These are phyloP conservation scores for Cataglyphis altisquamis DNA, from an alignment of 2,888 invertebrate genomes.

Conservation along the genomic window DNA sequence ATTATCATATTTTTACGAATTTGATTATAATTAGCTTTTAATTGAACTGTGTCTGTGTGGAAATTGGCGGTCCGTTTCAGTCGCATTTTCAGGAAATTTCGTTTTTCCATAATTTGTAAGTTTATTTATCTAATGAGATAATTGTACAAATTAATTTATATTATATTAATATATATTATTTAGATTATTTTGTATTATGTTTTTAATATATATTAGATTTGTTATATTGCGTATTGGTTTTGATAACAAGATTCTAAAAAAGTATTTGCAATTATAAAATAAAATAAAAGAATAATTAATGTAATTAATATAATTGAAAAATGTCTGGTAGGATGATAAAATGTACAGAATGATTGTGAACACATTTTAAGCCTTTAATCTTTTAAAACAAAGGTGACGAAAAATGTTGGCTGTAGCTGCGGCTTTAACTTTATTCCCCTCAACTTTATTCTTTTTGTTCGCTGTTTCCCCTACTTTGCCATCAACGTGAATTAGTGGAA, in stretches of 20 bases:
- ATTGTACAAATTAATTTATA: constrained; percentile 30
- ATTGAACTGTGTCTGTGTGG: constrained; percentile 74
- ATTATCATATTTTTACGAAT: constrained; percentile 83
- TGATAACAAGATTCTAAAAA: not conserved
- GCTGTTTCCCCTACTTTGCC: constrained; percentile 54
- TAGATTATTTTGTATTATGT: constrained; percentile 8
- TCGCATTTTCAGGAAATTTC: constrained; percentile 65
- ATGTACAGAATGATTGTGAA: constrained; percentile 70
- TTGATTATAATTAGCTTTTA: constrained; percentile 77
- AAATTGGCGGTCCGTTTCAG: constrained; percentile 68
- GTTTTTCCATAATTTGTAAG: constrained; percentile 60
- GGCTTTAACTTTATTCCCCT: constrained; percentile 72
- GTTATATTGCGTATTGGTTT: not conserved
- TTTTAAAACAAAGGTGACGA: constrained; percentile 80
- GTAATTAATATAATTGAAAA: not conserved
- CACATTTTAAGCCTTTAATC: constrained; percentile 81
- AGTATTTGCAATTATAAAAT: not conserved
- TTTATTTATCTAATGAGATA: constrained; percentile 60
- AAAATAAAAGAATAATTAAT: not conserved
- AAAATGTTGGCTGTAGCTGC: constrained; percentile 75
- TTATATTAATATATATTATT: not conserved
- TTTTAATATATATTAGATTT: constrained; percentile 11
- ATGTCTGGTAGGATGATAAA: constrained; percentile 51
- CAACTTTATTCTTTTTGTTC: constrained; percentile 47
- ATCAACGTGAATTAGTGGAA: constrained; percentile 79